Conservation (phyloP, 2,797 vertebrate species). For the Falco naumanni region DNA sequence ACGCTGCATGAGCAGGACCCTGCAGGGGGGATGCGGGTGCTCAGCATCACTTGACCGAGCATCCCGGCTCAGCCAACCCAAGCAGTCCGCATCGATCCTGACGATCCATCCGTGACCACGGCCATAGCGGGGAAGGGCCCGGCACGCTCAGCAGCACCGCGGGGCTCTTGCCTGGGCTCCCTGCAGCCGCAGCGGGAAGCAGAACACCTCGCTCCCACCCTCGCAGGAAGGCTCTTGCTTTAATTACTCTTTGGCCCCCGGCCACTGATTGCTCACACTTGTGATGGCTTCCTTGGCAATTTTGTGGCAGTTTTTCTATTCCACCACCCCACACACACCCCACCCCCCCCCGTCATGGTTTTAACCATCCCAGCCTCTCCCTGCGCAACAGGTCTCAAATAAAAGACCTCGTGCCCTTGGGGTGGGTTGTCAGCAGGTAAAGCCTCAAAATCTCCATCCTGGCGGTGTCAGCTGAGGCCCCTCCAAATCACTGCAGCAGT, state of each 20-base stretch:
- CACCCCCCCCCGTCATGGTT: background rate
- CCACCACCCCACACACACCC: too few relatives aligned
- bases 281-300: background rate
- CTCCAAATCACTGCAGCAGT: background rate
- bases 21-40: background rate
- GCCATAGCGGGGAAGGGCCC: background rate
- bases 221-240: constrained; percentile 27
- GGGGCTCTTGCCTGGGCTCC: constrained; percentile 28
- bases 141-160: background rate
- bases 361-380: background rate
- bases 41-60: background rate
- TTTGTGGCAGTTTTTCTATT: background rate
- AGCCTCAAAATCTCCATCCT: background rate
- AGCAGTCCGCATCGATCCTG: background rate
- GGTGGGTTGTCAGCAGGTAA: background rate
- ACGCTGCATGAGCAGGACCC: fast-evolving
- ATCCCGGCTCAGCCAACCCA: background rate
- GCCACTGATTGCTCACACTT: constrained; percentile 33
- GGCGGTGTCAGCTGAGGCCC: background rate
- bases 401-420: fast-evolving
- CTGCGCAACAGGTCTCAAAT: fast-evolving
- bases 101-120: fast-evolving
- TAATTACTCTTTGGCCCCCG: constrained; percentile 65
- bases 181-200: background rate
- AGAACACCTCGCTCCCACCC: background rate